phyloP scores from a whole-genome alignment of 2,888 invertebrate species.

The Lasioglossum oenotherae region DNA sequence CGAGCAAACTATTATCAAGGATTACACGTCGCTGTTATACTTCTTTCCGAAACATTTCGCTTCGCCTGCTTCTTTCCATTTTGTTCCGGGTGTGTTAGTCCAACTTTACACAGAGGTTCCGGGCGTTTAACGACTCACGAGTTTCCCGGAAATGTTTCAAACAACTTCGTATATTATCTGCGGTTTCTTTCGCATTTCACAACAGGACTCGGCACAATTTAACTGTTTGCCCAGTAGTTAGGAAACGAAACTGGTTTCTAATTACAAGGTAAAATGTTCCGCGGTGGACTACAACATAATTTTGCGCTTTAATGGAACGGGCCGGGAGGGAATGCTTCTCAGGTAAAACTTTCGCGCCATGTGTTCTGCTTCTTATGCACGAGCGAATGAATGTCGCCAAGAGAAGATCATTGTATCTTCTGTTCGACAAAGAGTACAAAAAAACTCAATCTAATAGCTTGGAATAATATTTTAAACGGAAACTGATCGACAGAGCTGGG shows the following conservation, averaged over 20 bases:
- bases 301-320: background rate
- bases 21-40: background rate
- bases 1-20: background rate
- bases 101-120: background rate
- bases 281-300: background rate
- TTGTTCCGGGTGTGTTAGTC: background rate
- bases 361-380: background rate
- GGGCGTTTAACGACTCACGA: constrained; percentile 7
- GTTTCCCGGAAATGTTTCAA: background rate
- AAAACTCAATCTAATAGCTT: background rate
- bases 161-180: constrained; percentile 10
- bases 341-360: background rate
- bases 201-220: constrained; percentile 6
- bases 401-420: too few relatives aligned
- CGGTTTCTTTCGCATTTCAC: background rate
- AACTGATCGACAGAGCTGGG: background rate
- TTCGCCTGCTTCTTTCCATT: background rate
- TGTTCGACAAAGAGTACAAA: background rate
- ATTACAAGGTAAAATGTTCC: background rate
- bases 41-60: background rate
- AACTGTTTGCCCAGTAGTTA: background rate
- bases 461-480: background rate
- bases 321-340: background rate
- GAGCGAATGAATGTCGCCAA: too few relatives aligned
- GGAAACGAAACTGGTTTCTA: constrained; percentile 14